These are phyloP conservation scores for Chalcosyrphus nemorum DNA, from an alignment of 2,888 invertebrate species.

Conservation along the genomic window DNA sequence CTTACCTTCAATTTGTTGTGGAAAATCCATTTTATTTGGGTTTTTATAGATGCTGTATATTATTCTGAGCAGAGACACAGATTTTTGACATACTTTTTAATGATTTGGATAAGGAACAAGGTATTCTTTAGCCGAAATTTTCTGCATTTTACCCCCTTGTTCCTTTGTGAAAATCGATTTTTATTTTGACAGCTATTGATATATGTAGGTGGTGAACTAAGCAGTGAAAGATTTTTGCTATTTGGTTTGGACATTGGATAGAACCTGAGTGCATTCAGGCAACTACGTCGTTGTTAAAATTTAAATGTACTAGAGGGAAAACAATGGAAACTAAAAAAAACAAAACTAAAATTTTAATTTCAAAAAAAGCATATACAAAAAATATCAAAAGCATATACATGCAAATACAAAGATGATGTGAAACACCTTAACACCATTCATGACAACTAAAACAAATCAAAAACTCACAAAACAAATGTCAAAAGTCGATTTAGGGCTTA, in stretches of 20 bases:
- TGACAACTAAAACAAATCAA: too few relatives aligned
- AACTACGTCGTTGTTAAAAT: too few relatives aligned
- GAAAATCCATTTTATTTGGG: slow-evolving; percentile 79
- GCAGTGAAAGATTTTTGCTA: not conserved
- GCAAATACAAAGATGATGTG: too few relatives aligned
- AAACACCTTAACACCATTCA: too few relatives aligned
- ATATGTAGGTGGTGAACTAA: not conserved
- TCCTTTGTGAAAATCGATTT: slow-evolving; percentile 68
- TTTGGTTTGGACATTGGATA: not conserved
- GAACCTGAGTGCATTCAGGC: not conserved
- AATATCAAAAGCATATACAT: too few relatives aligned
- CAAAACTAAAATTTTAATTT: too few relatives aligned
- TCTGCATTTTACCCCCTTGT: slow-evolving; percentile 15
- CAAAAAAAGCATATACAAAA: too few relatives aligned
- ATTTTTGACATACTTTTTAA: slow-evolving; percentile 35
- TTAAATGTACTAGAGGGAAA: too few relatives aligned
- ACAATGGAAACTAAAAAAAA: too few relatives aligned
- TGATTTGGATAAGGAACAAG: not conserved
- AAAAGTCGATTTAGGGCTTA: too few relatives aligned
- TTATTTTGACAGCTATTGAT: slow-evolving; percentile 55
- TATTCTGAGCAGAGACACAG: slow-evolving; percentile 1
- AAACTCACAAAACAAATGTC: too few relatives aligned
- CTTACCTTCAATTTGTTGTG: slow-evolving; percentile 80
- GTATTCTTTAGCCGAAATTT: slow-evolving; percentile 20
- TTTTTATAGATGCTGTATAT: slow-evolving; percentile 14